Percentiles rank a stretch among this genome's conserved stretches.
These are phyloP conservation scores for Cosmia trapezina DNA, from an alignment of 2,888 invertebrate genomes.

Conservation along the genomic window DNA sequence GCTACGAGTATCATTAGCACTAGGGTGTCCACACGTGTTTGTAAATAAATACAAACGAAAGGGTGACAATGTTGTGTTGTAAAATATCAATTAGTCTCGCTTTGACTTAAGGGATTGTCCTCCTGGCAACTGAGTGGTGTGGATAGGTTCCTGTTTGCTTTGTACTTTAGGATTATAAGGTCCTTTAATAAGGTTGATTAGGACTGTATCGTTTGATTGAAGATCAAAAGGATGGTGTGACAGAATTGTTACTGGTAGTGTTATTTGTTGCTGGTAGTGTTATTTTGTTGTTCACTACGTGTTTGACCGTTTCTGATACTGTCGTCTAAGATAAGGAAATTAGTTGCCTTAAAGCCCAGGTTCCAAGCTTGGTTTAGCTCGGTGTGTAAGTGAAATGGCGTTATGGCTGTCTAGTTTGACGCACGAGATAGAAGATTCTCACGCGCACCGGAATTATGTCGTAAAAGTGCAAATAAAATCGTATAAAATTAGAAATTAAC, in stretches of 20 bases:
- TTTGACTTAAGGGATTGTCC: conserved; percentile 43
- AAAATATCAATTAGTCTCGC: conserved; percentile 63
- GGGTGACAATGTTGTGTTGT: conserved; percentile 67
- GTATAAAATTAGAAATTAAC: too few relatives aligned
- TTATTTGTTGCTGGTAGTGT: not conserved
- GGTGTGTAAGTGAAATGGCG: too few relatives aligned
- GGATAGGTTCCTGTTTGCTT: conserved; percentile 46
- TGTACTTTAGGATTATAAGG: conserved; percentile 34
- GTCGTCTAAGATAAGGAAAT: not conserved
- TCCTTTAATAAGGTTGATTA: conserved; percentile 16
- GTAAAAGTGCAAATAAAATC: too few relatives aligned
- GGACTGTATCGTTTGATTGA: conserved; percentile 13
- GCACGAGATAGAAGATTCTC: too few relatives aligned
- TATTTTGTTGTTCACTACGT: not conserved
- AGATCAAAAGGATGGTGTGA: conserved; percentile 13
- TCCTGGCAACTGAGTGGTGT: conserved; percentile 36
- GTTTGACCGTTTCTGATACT: not conserved
- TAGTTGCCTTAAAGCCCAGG: accelerated
- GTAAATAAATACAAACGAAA: conserved; percentile 60
- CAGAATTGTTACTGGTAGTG: not conserved
- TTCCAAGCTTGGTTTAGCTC: too few relatives aligned
- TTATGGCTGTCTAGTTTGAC: too few relatives aligned
- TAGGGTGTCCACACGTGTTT: conserved; percentile 69
- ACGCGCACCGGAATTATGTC: too few relatives aligned
- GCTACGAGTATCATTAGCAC: conserved; percentile 57